Evolutionary conservation across 2,113 vertebrate species (phyloP).

Genomic region (Enhydra lutris): DNA sequence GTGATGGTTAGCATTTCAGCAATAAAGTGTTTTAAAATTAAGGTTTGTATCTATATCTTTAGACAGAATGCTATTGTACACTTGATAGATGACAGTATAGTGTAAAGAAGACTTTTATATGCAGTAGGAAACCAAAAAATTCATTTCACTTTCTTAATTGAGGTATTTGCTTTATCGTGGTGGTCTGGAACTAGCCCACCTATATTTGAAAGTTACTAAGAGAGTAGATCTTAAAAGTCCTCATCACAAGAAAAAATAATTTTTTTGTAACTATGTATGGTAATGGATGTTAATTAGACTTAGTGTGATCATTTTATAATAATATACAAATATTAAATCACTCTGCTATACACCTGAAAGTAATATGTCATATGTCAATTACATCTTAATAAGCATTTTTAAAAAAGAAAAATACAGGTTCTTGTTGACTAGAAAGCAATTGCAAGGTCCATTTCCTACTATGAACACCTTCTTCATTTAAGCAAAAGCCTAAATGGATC

Average conservation of each 20-base stretch:
- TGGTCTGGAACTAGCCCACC: not conserved
- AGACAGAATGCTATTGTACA: not conserved
- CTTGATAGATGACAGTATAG: not conserved
- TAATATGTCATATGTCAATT: not conserved
- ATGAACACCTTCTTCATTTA: slow-evolving; percentile 9
- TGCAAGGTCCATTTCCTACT: not conserved
- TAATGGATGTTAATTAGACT: not conserved
- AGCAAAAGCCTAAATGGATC: not conserved
- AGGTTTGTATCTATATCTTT: not conserved
- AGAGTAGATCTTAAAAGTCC: not conserved
- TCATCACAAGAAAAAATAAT: not conserved
- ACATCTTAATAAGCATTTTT: not conserved
- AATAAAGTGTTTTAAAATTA: not conserved
- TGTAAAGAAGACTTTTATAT: not conserved
- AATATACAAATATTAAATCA: not conserved
- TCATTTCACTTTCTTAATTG: not conserved
- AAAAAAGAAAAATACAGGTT: not conserved
- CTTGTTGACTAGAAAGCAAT: not conserved
- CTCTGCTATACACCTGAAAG: not conserved
- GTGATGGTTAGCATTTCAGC: not conserved
- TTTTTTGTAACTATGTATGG: not conserved
- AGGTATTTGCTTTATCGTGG: not conserved
- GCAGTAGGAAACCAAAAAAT: not conserved
- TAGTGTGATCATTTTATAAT: not conserved
- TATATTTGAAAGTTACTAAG: not conserved